A percentile compares a stretch with the other conserved stretches of the same genome.
These are phyloP conservation scores for Romanogobio albipinnatus DNA, from an alignment of 2,113 vertebrate species.

Conservation along the genomic window DNA sequence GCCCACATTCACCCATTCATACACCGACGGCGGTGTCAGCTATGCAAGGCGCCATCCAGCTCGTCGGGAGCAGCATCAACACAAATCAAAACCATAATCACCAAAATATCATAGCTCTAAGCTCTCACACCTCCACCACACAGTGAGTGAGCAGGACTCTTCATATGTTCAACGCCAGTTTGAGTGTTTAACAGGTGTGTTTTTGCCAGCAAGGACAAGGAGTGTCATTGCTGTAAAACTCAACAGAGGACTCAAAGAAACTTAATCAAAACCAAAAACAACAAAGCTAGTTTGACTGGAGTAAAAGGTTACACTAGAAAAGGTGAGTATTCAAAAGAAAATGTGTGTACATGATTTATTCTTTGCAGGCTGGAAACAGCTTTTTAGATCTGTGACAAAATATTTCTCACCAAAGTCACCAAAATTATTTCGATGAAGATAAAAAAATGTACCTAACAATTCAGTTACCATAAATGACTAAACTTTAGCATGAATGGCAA, in stretches of 20 bases:
- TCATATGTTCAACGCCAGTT: background rate
- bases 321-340: background rate
- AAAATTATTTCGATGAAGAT: background rate
- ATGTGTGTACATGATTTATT: background rate
- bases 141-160: background rate
- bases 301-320: background rate
- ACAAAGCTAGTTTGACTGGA: background rate
- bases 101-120: background rate
- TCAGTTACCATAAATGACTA: background rate
- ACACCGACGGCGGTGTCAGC: too few species aligned
- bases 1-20: too few species aligned
- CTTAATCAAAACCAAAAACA: background rate
- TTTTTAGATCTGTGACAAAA: background rate
- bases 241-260: background rate
- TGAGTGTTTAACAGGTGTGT: background rate
- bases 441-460: background rate
- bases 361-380: background rate
- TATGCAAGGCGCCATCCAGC: too few species aligned
- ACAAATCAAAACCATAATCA: too few species aligned
- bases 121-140: background rate
- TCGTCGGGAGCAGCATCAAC: background rate
- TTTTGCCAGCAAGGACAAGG: background rate
- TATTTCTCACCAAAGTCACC: background rate
- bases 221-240: background rate
- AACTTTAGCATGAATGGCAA: background rate